These are phyloP conservation scores for Tragelaphus imberbis DNA, from an alignment of 2,113 vertebrate genomes.

Conservation along the genomic window DNA sequence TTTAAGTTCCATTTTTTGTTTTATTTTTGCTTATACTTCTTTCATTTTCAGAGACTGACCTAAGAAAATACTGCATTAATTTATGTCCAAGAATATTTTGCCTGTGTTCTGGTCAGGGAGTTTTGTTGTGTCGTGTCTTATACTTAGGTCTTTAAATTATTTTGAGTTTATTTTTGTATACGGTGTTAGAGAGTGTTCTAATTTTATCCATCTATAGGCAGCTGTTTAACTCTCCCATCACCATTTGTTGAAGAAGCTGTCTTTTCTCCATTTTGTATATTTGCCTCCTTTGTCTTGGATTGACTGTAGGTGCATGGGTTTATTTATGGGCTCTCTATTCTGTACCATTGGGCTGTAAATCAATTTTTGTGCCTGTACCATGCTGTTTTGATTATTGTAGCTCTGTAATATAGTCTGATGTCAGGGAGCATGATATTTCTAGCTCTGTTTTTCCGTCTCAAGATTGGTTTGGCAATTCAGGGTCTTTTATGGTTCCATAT, in stretches of 20 bases:
- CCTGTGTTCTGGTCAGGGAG: background rate
- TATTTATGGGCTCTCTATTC: background rate
- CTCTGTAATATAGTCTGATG: background rate
- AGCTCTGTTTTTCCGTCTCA: background rate
- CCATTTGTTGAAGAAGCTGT: background rate
- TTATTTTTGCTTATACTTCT: background rate
- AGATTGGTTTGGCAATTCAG: background rate
- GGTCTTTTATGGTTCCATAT: background rate
- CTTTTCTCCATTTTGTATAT: background rate
- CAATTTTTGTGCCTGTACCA: background rate
- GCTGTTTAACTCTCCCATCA: background rate
- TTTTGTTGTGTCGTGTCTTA: background rate
- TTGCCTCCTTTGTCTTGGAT: background rate
- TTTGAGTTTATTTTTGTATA: background rate
- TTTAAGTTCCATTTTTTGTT: background rate
- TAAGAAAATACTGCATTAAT: background rate
- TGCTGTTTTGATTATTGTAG: background rate
- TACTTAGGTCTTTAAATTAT: background rate
- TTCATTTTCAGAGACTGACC: background rate
- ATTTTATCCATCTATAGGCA: background rate
- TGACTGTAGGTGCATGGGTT: background rate
- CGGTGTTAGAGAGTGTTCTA: background rate
- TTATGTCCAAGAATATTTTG: background rate
- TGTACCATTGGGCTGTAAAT: background rate
- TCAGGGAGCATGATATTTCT: background rate